Base-by-base conservation (phyloP, 2,888 invertebrate genomes). In the Sabatieria punctata region DNA sequence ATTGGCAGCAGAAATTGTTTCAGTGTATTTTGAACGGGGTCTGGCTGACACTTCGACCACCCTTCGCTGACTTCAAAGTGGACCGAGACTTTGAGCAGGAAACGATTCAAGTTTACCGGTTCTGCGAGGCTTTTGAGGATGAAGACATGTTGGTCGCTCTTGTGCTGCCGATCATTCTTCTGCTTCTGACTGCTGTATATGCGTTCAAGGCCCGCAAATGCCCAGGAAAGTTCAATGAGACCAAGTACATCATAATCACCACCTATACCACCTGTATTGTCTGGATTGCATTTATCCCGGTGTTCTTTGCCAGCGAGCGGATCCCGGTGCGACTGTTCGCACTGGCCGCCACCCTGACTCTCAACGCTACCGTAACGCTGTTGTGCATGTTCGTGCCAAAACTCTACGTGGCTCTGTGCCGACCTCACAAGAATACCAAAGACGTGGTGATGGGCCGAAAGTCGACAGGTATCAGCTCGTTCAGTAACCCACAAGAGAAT, bases 261-360 rank as follows among this genome's bases (percentile, higher is more conserved):
- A 80, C 80, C 79, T 80, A 80, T 60, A 78, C 78, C 1, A 80
- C 80, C 1, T 80, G 80, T 60, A 79, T 80, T 51, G 78, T 80
- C 24, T 80, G 80, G 79, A 68, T 80, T 26, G 77, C 77, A 22
- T 80, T 80, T 63, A 72, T 80, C 38, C 78, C 80, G 2, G 79
- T 80, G 51, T 80, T 79, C 63, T 80, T 79, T 57, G 78, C 79
- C 41, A 79, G 79, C 11, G 74, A 78, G 56, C 77, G 78, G 61
- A 78, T 63, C 45, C 71, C 80, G 79, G 77, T 80, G 46, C 79
- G 80, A 66, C 75, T 77, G 50, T 77, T 78, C 36, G 78, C 78
- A 47, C 71, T 80, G 64, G 78, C 78, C 60, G 78, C 79, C 75
- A 78, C 78, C 58, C 72, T 80, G 51, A 78, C 75, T 62, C 75